Conservation (phyloP, 2,113 vertebrate species). For the Xenus cinereus region DNA sequence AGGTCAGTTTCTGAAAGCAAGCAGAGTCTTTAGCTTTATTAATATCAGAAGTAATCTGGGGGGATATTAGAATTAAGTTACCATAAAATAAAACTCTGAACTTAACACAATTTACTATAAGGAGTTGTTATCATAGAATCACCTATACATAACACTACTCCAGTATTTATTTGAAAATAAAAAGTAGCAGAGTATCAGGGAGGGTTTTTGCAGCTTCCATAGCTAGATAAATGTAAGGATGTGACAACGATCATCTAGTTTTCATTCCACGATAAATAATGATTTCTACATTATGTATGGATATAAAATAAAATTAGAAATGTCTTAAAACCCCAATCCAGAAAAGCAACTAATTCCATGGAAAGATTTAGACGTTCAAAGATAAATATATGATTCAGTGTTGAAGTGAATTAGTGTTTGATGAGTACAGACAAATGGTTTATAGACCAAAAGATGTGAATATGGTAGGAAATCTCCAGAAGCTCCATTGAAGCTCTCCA, state of each 20-base stretch:
- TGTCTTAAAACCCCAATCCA: accelerated
- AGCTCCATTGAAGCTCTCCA: not conserved
- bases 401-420: not conserved
- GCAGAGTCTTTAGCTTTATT: not conserved
- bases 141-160: not conserved
- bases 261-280: not conserved
- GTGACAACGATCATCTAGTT: not conserved
- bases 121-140: not conserved
- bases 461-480: not conserved
- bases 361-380: not conserved
- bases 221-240: not conserved
- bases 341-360: not conserved
- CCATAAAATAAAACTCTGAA: not conserved
- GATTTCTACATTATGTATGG: not conserved
- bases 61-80: not conserved
- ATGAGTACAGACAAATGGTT: not conserved
- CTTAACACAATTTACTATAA: not conserved
- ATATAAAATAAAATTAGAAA: not conserved
- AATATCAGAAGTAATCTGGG: not conserved
- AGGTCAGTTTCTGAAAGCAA: not conserved
- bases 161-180: not conserved
- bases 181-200: not conserved
- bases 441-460: not conserved
- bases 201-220: not conserved
- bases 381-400: not conserved